Conservation (phyloP, 2,797 vertebrate genomes). For the Enteromius paludinosus region DNA sequence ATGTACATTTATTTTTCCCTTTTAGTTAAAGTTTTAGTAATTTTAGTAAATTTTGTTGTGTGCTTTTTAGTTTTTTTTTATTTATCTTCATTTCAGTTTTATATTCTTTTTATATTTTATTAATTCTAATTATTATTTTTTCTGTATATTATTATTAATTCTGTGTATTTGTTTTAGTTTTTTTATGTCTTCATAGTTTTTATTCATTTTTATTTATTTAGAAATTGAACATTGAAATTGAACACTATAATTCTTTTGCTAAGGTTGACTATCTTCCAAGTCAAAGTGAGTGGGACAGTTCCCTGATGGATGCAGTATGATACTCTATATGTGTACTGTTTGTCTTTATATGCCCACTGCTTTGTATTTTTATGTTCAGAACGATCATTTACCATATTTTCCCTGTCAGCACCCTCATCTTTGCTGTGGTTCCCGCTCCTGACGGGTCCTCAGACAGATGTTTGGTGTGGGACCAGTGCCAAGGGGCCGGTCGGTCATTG, state of each 20-base stretch:
- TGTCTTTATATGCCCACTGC: not conserved
- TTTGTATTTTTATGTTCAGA: not conserved
- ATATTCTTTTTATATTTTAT: not conserved
- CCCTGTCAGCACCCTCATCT: conserved; percentile 1
- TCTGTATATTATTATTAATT: too few species aligned
- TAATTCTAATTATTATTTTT: too few species aligned
- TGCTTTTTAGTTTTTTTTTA: not conserved
- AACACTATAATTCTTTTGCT: not conserved
- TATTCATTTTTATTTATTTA: not conserved
- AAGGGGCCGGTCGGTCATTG: conserved; percentile 41
- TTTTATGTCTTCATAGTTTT: not conserved
- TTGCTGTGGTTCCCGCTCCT: conserved; percentile 26
- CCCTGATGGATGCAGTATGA: not conserved
- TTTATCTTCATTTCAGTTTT: not conserved
- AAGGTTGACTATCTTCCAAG: not conserved
- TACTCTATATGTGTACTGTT: not conserved
- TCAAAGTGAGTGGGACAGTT: not conserved
- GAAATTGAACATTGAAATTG: too few species aligned
- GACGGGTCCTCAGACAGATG: conserved; percentile 46
- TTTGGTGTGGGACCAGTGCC: conserved; percentile 43
- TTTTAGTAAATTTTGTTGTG: not conserved
- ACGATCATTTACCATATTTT: not conserved
- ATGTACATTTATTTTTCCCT: too few species aligned
- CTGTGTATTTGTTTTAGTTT: not conserved
- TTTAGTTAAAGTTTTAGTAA: not conserved